A percentile compares a stretch with the other conserved stretches of the same genome.
These are phyloP conservation scores for Aphidius colemani DNA, from an alignment of 2,888 invertebrate species.

Conservation along the genomic window DNA sequence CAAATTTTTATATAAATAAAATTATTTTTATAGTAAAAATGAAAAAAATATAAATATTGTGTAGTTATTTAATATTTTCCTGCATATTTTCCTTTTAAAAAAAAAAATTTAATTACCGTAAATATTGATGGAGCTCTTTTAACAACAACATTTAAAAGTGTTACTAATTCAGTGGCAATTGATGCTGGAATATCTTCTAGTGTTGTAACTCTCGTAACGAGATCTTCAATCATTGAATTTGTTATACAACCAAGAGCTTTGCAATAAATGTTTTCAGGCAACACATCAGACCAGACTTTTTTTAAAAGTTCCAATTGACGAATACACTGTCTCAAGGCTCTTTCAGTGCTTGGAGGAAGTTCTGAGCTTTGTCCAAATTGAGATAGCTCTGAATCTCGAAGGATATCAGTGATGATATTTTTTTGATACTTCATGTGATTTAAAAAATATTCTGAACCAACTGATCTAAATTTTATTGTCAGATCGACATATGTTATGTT, in stretches of 20 bases:
- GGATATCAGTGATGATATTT: slow-evolving; percentile 75
- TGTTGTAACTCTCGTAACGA: slow-evolving; percentile 70
- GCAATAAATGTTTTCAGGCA: slow-evolving; percentile 78
- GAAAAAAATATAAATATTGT: slow-evolving; percentile 20
- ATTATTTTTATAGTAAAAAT: slow-evolving; percentile 10
- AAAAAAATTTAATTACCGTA: slow-evolving; percentile 61
- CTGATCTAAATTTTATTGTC: slow-evolving; percentile 68
- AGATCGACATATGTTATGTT: slow-evolving; percentile 72
- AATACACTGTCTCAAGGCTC: slow-evolving; percentile 80
- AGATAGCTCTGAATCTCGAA: slow-evolving; percentile 69
- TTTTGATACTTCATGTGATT: slow-evolving; percentile 77
- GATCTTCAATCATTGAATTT: slow-evolving; percentile 70
- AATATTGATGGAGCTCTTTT: slow-evolving; percentile 76
- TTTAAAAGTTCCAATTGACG: slow-evolving; percentile 82
- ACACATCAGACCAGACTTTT: slow-evolving; percentile 86
- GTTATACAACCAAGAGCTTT: slow-evolving; percentile 72
- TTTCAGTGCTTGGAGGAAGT: slow-evolving; percentile 69
- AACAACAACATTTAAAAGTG: slow-evolving; percentile 73
- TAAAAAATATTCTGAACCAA: slow-evolving; percentile 73
- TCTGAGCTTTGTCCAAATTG: slow-evolving; percentile 62
- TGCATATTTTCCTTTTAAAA: too few relatives aligned
- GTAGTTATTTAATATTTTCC: too few relatives aligned
- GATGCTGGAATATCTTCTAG: slow-evolving; percentile 87
- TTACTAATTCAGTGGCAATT: slow-evolving; percentile 79
- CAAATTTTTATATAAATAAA: slow-evolving; percentile 19